phyloP scores from a whole-genome alignment of 2,888 invertebrate species.

The Tipula helvola region DNA sequence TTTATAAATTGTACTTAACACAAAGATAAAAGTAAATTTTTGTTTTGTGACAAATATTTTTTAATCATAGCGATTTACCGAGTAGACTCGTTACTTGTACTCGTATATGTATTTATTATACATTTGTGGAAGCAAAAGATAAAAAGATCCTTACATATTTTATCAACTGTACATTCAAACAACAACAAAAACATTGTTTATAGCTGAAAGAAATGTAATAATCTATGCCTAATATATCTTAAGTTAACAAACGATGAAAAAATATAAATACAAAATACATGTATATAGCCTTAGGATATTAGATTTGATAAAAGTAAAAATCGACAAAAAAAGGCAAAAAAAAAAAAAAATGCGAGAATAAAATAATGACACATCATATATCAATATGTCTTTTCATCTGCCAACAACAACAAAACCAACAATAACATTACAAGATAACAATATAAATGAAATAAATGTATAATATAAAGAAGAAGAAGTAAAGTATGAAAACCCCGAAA shows the following conservation, averaged over 20 bases:
- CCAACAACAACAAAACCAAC: neutral
- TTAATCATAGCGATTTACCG: neutral
- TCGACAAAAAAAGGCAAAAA: neutral
- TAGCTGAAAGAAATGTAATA: neutral
- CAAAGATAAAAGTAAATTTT: neutral
- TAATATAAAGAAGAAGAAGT: neutral
- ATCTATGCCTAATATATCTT: neutral
- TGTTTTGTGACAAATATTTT: neutral
- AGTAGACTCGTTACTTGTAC: neutral
- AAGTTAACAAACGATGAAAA: neutral
- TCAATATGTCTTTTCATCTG: conserved; percentile 4
- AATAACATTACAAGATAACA: neutral
- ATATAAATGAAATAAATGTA: neutral
- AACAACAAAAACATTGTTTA: neutral
- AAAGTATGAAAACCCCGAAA: neutral
- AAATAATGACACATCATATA: conserved; percentile 4
- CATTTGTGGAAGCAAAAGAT: neutral
- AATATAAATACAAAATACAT: neutral
- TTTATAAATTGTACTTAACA: too few species aligned
- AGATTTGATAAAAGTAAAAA: neutral
- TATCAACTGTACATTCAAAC: neutral
- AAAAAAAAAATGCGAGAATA: neutral
- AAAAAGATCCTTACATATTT: neutral
- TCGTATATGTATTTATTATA: neutral
- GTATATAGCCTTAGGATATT: neutral